These are phyloP conservation scores for Alsophila aescularia DNA, from an alignment of 2,888 invertebrate genomes.

Conservation along the genomic window DNA sequence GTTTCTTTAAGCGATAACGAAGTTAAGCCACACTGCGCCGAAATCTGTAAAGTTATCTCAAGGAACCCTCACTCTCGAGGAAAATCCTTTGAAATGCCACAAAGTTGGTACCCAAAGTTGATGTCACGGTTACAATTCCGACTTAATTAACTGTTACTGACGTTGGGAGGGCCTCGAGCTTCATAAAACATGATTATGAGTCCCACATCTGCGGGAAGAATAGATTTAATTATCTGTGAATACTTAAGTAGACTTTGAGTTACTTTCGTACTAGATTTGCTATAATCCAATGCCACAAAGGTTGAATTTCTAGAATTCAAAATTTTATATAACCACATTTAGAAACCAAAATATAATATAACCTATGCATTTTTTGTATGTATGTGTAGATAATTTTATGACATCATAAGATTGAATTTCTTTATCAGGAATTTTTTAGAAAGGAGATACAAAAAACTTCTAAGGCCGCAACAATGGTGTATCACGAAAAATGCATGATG, in stretches of 20 bases:
- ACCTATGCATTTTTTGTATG: too few species aligned
- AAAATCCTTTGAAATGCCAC: slow-evolving; percentile 62
- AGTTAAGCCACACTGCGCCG: slow-evolving; percentile 10
- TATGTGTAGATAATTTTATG: too few species aligned
- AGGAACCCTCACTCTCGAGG: slow-evolving; percentile 53
- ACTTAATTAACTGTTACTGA: slow-evolving; percentile 62
- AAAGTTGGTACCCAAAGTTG: slow-evolving; percentile 60
- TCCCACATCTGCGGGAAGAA: background rate
- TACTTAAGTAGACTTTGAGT: background rate
- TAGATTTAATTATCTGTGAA: slow-evolving; percentile 1
- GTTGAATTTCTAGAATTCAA: too few species aligned
- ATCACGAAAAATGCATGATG: too few species aligned
- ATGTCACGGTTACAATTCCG: slow-evolving; percentile 62
- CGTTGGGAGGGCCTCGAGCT: slow-evolving; percentile 43
- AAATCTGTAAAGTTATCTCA: slow-evolving; percentile 57
- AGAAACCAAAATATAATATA: too few species aligned
- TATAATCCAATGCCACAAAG: too few species aligned
- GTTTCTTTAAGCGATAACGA: slow-evolving; percentile 11
- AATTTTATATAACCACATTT: too few species aligned
- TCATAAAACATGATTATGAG: slow-evolving; percentile 46
- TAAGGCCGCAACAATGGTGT: too few species aligned
- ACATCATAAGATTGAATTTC: too few species aligned
- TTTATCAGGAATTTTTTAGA: too few species aligned
- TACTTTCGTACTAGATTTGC: too few species aligned
- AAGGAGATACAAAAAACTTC: too few species aligned